Evolutionary conservation across 2,797 vertebrate species (phyloP).

Genomic region (Passerculus sandwichensis): DNA sequence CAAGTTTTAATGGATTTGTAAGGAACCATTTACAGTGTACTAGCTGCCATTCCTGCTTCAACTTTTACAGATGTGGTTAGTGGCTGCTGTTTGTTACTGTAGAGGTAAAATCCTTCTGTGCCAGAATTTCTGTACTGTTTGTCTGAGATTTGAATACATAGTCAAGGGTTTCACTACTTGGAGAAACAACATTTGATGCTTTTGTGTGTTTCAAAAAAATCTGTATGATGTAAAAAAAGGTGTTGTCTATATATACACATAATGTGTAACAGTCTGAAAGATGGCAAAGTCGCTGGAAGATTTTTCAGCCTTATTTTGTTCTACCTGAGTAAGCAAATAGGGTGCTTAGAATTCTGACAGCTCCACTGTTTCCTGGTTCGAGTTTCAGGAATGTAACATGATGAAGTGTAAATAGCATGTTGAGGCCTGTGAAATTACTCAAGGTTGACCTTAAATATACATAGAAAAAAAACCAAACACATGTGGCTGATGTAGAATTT

Average conservation of each 20-base stretch:
- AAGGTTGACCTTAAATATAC: neutral
- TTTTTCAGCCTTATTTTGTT: neutral
- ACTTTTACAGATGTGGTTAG: neutral
- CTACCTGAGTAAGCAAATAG: neutral
- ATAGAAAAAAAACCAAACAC: neutral
- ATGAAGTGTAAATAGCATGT: neutral
- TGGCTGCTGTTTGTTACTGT: neutral
- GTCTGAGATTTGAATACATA: neutral
- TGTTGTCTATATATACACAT: neutral
- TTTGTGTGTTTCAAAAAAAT: neutral
- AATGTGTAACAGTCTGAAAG: rapidly evolving
- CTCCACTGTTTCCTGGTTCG: neutral
- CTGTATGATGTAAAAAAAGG: neutral
- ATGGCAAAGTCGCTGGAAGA: neutral
- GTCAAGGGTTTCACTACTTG: neutral
- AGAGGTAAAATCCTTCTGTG: neutral
- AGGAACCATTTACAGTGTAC: neutral
- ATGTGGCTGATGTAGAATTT: neutral
- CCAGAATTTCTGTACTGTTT: neutral
- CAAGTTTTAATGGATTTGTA: neutral
- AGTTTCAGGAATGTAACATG: neutral
- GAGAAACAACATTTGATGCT: neutral
- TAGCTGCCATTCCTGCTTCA: neutral
- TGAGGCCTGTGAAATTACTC: neutral
- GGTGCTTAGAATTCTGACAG: neutral